phyloP scores from a whole-genome alignment of 2,888 invertebrate species.

The Bellardia bayeri region DNA sequence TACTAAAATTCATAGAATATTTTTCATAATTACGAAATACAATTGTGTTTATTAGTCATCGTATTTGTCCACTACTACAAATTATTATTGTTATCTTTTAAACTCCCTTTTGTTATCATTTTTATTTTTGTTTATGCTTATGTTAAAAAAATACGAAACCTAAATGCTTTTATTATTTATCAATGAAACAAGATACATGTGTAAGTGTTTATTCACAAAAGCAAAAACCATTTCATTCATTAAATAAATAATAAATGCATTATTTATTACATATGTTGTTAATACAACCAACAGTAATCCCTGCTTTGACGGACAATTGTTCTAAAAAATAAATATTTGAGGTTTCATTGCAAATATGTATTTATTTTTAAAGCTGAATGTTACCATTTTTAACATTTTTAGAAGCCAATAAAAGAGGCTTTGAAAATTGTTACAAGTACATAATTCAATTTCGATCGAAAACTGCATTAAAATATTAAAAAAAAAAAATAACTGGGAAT shows the following conservation, averaged over 20 bases:
- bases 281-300: not conserved
- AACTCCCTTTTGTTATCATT: slow-evolving; percentile 30
- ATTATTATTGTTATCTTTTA: slow-evolving; percentile 26
- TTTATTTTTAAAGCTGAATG: too few relatives aligned
- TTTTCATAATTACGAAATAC: not conserved
- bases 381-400: too few relatives aligned
- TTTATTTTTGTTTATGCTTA: not conserved
- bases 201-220: not conserved
- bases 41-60: slow-evolving; percentile 46
- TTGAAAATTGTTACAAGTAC: too few relatives aligned
- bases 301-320: not conserved
- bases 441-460: too few relatives aligned
- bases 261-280: not conserved
- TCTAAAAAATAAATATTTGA: not conserved
- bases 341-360: too few relatives aligned
- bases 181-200: slow-evolving; percentile 32
- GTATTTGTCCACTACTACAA: slow-evolving; percentile 11
- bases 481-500: too few relatives aligned
- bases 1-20: not conserved
- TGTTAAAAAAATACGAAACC: slow-evolving; percentile 1
- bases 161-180: slow-evolving; percentile 4
- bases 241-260: slow-evolving; percentile 15
- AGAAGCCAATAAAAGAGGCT: too few relatives aligned
- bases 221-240: slow-evolving; percentile 24
- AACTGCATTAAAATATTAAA: too few relatives aligned